phyloP scores from a whole-genome alignment of 2,113 vertebrate genomes.

The Ellobius talpinus region DNA sequence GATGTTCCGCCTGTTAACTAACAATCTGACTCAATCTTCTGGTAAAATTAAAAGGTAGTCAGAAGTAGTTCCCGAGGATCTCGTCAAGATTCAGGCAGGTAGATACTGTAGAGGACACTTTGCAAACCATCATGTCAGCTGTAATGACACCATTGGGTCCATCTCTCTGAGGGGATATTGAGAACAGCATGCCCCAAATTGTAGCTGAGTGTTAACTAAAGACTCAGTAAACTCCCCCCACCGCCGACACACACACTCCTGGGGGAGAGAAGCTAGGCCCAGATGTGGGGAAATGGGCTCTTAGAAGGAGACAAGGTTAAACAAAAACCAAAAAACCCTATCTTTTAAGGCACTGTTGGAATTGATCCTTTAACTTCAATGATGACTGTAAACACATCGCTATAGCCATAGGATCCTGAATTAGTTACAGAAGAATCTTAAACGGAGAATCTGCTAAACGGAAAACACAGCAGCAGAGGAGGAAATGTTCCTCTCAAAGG shows the following conservation, averaged over 20 bases:
- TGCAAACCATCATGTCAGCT: not conserved
- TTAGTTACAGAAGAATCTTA: not conserved
- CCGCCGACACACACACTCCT: too few relatives aligned
- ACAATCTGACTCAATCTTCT: conserved; percentile 51
- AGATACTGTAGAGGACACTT: not conserved
- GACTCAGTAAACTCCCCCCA: not conserved
- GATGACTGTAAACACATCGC: not conserved
- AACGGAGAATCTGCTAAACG: not conserved
- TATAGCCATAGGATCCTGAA: not conserved
- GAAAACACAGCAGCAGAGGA: not conserved
- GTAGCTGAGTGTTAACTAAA: not conserved
- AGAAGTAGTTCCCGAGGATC: conserved; percentile 13
- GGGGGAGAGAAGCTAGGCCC: not conserved
- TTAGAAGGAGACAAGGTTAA: not conserved
- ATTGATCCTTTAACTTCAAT: not conserved
- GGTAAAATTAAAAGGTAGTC: conserved; percentile 46
- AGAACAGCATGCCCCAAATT: not conserved
- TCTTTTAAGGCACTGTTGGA: not conserved
- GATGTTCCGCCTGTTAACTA: not conserved
- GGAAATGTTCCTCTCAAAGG: not conserved
- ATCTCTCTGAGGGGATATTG: not conserved
- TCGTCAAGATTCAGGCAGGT: not conserved
- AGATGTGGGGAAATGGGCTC: not conserved
- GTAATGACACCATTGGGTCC: not conserved
- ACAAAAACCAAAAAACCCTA: not conserved